phyloP scores from a whole-genome alignment of 2,888 invertebrate genomes.

The Drosophila anomalata region DNA sequence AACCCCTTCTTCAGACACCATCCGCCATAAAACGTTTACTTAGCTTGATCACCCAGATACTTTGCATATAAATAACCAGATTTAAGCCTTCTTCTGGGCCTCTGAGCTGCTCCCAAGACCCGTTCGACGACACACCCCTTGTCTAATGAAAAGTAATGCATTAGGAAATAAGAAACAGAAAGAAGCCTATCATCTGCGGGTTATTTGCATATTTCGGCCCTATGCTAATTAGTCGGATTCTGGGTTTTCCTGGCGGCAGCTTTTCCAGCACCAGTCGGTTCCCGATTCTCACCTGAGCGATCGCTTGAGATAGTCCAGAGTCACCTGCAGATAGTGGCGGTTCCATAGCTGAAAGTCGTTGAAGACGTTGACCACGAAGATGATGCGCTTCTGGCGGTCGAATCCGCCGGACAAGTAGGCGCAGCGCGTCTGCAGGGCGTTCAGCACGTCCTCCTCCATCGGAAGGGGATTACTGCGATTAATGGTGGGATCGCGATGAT shows the following conservation, averaged over 20 bases:
- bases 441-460: constrained; percentile 86
- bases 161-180: constrained; percentile 8
- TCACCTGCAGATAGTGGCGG: constrained; percentile 81
- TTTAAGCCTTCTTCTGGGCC: constrained; percentile 18
- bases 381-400: constrained; percentile 87
- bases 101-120: constrained; percentile 14
- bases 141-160: constrained; percentile 60
- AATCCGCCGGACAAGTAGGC: constrained; percentile 88
- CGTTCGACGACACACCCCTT: constrained; percentile 21
- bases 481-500: constrained; percentile 34
- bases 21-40: constrained; percentile 19
- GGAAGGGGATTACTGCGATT: background rate
- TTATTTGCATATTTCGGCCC: constrained; percentile 64
- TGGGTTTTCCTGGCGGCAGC: background rate
- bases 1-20: background rate
- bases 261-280: constrained; percentile 6
- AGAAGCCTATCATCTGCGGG: constrained; percentile 56
- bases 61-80: constrained; percentile 41
- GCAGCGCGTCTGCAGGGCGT: constrained; percentile 86
- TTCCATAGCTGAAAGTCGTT: constrained; percentile 85
- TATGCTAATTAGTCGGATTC: constrained; percentile 62
- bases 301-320: constrained; percentile 82
- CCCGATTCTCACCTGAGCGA: constrained; percentile 82
- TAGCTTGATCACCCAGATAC: constrained; percentile 13
- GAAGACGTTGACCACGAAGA: constrained; percentile 87